Evolutionary conservation across 2,113 vertebrate species (phyloP).

Genomic region (Lepisosteus oculatus): DNA sequence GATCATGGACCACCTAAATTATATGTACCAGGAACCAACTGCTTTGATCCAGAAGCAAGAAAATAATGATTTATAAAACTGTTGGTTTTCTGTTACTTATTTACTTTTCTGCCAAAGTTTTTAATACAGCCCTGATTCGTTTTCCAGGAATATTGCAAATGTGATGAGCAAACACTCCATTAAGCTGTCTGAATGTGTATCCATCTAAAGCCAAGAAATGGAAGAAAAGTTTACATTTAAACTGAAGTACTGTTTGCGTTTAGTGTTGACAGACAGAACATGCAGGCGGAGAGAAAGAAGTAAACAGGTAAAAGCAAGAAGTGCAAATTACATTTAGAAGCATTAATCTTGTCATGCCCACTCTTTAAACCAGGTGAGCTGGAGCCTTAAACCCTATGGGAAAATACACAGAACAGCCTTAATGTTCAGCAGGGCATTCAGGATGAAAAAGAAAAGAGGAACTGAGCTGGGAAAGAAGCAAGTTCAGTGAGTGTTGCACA

Average conservation of each 20-base stretch:
- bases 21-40: slow-evolving; percentile 23
- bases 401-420: slow-evolving; percentile 17
- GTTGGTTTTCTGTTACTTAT: slow-evolving; percentile 43
- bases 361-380: too few species aligned
- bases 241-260: slow-evolving; percentile 21
- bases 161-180: slow-evolving; percentile 17
- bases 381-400: slow-evolving; percentile 26
- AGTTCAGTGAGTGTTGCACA: slow-evolving; percentile 63
- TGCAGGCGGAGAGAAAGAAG: neutral
- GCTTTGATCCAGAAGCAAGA: slow-evolving; percentile 27
- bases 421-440: too few species aligned
- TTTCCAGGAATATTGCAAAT: slow-evolving; percentile 47
- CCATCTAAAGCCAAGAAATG: slow-evolving; percentile 19
- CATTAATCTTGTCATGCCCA: too few species aligned
- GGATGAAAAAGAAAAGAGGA: too few species aligned
- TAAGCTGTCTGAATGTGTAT: slow-evolving; percentile 19
- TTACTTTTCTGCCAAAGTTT: slow-evolving; percentile 42
- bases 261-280: too few species aligned
- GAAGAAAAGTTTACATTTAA: slow-evolving; percentile 19
- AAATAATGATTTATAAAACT: slow-evolving; percentile 38
- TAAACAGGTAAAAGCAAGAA: too few species aligned
- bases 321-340: too few species aligned
- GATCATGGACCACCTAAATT: slow-evolving; percentile 17
- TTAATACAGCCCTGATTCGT: slow-evolving; percentile 47
- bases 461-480: neutral